These are phyloP conservation scores for Marmota monax DNA, from an alignment of 2,113 vertebrate genomes.

Conservation along the genomic window DNA sequence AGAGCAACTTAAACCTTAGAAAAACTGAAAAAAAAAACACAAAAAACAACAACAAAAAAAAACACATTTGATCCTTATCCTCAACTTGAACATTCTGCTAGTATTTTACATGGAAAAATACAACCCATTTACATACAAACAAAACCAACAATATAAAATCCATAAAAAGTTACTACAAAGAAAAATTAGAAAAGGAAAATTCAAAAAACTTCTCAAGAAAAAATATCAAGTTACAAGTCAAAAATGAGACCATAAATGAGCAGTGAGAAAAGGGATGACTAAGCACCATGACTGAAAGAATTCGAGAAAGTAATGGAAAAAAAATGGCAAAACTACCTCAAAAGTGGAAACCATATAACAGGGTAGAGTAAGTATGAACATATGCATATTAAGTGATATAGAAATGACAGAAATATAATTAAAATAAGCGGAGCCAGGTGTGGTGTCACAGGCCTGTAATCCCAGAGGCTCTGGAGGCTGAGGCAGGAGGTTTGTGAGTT, in stretches of 20 bases:
- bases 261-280: neutral
- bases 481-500: too few species aligned
- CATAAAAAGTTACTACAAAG: neutral
- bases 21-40: neutral
- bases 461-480: too few species aligned
- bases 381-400: neutral
- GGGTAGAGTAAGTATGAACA: neutral
- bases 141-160: neutral
- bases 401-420: neutral
- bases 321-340: neutral
- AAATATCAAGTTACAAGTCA: neutral
- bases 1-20: neutral
- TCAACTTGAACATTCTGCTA: neutral
- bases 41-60: too few species aligned
- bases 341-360: neutral
- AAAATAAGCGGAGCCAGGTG: neutral
- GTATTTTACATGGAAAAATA: neutral
- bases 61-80: neutral
- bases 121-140: neutral
- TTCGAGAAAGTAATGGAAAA: neutral
- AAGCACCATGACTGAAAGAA: neutral
- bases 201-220: neutral
- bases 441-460: too few species aligned
- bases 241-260: neutral
- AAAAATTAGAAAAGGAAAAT: neutral